Evolutionary conservation across 2,888 invertebrate genomes (phyloP).

Genomic region (Willowsia nigromaculata): DNA sequence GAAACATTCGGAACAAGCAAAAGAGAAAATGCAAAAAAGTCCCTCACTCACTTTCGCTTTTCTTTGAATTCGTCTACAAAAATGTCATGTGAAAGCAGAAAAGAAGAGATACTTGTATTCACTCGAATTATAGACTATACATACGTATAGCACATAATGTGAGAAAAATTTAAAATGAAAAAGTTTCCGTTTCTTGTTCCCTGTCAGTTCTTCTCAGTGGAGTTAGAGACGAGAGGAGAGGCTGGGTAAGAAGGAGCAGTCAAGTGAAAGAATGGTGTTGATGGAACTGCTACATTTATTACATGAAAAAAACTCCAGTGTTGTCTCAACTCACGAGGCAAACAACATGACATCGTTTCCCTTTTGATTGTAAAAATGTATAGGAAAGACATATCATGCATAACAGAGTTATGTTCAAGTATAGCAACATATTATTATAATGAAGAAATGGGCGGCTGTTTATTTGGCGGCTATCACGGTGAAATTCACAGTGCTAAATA

Average conservation of each 20-base stretch:
- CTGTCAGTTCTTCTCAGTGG: not conserved
- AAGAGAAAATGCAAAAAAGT: not conserved
- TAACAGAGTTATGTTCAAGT: too few relatives aligned
- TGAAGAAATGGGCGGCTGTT: not conserved
- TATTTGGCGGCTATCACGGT: not conserved
- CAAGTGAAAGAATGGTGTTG: conserved; percentile 52
- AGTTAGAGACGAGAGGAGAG: not conserved
- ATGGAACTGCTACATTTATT: conserved; percentile 49
- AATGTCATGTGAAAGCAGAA: not conserved
- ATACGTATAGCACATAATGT: not conserved
- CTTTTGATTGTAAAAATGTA: not conserved
- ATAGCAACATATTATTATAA: too few relatives aligned
- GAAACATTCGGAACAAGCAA: not conserved
- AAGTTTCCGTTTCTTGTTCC: conserved; percentile 44
- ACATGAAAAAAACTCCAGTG: not conserved
- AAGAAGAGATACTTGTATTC: not conserved
- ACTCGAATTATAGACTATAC: not conserved
- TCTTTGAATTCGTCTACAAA: not conserved
- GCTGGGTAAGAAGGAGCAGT: conserved; percentile 15
- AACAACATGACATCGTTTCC: conserved; percentile 23
- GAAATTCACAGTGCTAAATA: not conserved
- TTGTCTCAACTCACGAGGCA: not conserved
- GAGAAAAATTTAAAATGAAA: conserved; percentile 59
- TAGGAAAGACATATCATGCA: not conserved
- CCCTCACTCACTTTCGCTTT: not conserved